A percentile compares a stretch with the other conserved stretches of the same genome.
Evolutionary conservation across 2,797 vertebrate genomes (phyloP).

Genomic region (Percopsis omiscomaycus): DNA sequence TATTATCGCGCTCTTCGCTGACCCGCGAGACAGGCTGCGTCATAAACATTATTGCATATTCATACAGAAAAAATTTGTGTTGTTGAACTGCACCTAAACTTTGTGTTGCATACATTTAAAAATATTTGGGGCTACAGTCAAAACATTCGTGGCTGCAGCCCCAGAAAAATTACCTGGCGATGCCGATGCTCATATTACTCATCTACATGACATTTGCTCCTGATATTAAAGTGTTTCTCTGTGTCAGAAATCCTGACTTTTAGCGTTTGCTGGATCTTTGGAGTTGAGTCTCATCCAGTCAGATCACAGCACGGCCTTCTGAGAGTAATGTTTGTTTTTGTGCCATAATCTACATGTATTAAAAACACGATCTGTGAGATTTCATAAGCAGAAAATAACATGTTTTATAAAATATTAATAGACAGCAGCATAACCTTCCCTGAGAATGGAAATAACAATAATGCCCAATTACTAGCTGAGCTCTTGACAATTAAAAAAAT

Average conservation of each 20-base stretch:
- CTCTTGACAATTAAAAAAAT: constrained; percentile 21
- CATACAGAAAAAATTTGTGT: too few species aligned
- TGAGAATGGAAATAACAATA: constrained; percentile 30
- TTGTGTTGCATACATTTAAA: too few species aligned
- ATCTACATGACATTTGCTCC: too few species aligned
- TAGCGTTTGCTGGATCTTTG: constrained; percentile 5
- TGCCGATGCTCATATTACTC: too few species aligned
- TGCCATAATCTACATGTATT: constrained; percentile 68
- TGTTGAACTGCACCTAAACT: too few species aligned
- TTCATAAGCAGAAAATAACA: constrained; percentile 63
- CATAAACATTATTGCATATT: too few species aligned
- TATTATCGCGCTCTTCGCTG: too few species aligned
- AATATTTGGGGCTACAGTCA: too few species aligned
- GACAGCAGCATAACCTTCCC: constrained; percentile 44
- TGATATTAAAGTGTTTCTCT: neutral
- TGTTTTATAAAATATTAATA: constrained; percentile 65
- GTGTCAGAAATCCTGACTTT: neutral
- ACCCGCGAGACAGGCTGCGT: too few species aligned
- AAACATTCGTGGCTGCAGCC: too few species aligned
- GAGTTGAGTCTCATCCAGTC: neutral
- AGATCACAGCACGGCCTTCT: constrained; percentile 2
- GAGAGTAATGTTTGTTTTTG: constrained; percentile 62
- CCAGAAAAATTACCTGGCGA: too few species aligned
- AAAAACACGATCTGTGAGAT: constrained; percentile 78
- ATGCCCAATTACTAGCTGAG: constrained; percentile 19